Conservation (phyloP, 1,140 invertebrate species). For the Lepidostoma basale region DNA sequence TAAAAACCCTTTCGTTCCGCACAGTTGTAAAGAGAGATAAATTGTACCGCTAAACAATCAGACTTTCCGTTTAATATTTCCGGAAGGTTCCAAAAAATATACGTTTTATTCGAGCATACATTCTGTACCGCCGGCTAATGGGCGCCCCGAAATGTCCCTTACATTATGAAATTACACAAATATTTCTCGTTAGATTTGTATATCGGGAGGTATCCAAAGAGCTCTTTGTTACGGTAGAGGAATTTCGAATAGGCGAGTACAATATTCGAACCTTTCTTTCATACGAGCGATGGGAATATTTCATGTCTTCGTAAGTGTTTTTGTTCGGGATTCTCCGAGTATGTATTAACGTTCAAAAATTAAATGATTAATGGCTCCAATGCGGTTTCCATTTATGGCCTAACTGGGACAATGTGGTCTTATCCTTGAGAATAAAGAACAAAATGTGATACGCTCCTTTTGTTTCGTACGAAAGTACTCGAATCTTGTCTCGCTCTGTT, state of each 20-base stretch:
- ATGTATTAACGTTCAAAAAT: no score
- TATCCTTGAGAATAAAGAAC: no score
- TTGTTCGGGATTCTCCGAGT: slow-evolving; percentile 35
- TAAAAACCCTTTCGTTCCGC: background rate
- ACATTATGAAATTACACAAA: slow-evolving; percentile 31
- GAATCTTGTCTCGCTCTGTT: no score
- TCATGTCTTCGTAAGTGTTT: slow-evolving; percentile 30
- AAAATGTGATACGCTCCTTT: no score
- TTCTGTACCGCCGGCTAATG: background rate
- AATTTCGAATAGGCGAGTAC: slow-evolving; percentile 3
- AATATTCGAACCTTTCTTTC: slow-evolving; percentile 25
- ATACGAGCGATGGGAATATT: background rate
- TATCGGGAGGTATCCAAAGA: background rate
- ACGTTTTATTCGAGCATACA: slow-evolving; percentile 6
- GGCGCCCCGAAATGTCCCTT: background rate
- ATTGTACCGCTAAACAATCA: slow-evolving; percentile 15
- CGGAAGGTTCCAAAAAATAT: slow-evolving; percentile 6
- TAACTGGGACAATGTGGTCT: no score
- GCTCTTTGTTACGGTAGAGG: slow-evolving; percentile 17
- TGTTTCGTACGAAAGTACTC: no score
- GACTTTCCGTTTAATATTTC: slow-evolving; percentile 7
- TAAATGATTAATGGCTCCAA: no score
- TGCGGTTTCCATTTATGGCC: no score
- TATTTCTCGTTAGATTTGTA: slow-evolving; percentile 38
- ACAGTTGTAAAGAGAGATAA: background rate